Conservation (phyloP, 2,113 vertebrate species). For the Macrotis lagotis region DNA sequence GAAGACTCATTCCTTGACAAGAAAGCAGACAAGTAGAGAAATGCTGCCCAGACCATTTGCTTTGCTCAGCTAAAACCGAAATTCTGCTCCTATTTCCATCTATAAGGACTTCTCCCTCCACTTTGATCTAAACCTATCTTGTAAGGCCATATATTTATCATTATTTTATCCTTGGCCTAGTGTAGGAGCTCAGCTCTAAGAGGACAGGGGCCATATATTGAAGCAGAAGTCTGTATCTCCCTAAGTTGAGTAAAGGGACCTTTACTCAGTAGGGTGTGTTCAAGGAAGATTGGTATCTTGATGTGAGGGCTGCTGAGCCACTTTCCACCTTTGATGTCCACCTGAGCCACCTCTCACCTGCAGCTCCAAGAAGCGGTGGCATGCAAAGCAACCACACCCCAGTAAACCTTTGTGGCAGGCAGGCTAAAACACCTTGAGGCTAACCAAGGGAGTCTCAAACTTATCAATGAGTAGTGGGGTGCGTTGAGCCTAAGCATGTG, state of each 20-base stretch:
- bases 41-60: fast-evolving
- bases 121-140: neutral
- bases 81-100: neutral
- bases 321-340: too few species aligned
- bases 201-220: neutral
- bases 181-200: fast-evolving
- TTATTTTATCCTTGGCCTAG: neutral
- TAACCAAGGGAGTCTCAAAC: too few species aligned
- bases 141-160: neutral
- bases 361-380: too few species aligned
- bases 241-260: neutral
- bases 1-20: slow-evolving; percentile 9
- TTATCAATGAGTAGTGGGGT: too few species aligned
- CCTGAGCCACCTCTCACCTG: too few species aligned
- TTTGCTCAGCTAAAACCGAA: neutral
- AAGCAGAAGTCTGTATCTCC: neutral
- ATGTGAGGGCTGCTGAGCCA: too few species aligned
- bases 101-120: neutral
- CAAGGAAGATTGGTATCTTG: too few species aligned
- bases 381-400: too few species aligned
- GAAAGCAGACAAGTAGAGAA: neutral
- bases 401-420: too few species aligned
- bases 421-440: too few species aligned
- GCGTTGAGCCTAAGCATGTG: too few species aligned
- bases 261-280: neutral